Base-by-base conservation (phyloP, 1,140 invertebrate genomes). In the Xylocopa sonorina region DNA sequence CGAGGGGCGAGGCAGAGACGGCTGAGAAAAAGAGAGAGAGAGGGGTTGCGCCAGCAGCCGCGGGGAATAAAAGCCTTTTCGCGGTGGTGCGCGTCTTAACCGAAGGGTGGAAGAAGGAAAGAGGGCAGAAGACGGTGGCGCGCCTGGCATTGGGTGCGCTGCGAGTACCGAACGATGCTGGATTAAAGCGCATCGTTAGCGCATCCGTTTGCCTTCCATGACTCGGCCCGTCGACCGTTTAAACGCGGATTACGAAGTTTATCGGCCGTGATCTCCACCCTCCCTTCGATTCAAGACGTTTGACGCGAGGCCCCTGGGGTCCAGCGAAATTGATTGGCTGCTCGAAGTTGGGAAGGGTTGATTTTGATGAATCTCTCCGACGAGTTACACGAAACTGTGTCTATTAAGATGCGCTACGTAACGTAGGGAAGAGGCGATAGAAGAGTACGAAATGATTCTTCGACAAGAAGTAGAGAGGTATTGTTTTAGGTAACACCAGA, bases 1-100 rank as follows among this genome's bases (percentile, higher is more conserved):
- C 48, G 32, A 48, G 67, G 64, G n/a, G n/a, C n/a, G n/a, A n/a
- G n/a, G n/a, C n/a, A n/a, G n/a, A n/a, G n/a, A n/a, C 80, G 85
- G 80, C 79, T 83, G 83, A 85, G 88, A 89, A 81, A 66, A 74
- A 57, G 75, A 66, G 66, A 74, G 62, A 82, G 78, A 81, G 77
- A 72, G 81, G 53, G 81, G 86, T 46, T n/a, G 32, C 43, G 67
- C 58, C 58, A 63, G 29, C 57, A 82, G 67, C 66, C 66, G 34
- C 38, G 18, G 24, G 29, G 75, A 69, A 77, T 77, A 77, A 77
- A 66, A 82, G 71, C 76, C 41, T 50, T 48, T 53, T 41, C 63
- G 55, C 43, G 29, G 74, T 43, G 29, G 34, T 29, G 75, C 29
- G 74, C 12, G 75, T 50, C 50, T 76, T 50, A 62, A 68, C 38